These are phyloP conservation scores for Drosophila mercatorum DNA, from an alignment of 2,888 invertebrate genomes.

Conservation along the genomic window DNA sequence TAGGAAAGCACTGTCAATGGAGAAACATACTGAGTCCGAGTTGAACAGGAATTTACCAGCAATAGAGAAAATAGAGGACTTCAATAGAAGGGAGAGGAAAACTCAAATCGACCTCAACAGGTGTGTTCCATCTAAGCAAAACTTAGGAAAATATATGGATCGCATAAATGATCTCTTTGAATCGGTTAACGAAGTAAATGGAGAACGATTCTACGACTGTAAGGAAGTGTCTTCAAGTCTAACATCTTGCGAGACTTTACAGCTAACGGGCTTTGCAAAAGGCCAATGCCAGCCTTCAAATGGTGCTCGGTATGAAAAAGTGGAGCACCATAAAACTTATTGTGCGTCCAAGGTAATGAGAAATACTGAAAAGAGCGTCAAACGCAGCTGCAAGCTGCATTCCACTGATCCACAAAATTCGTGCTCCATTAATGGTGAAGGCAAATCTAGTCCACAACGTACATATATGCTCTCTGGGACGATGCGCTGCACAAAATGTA, in stretches of 20 bases:
- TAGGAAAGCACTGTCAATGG: neutral
- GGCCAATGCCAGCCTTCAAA: neutral
- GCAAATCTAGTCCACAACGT: too few species aligned
- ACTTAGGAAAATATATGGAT: neutral
- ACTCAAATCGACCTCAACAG: neutral
- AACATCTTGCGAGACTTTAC: neutral
- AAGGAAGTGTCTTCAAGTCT: neutral
- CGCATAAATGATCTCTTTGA: neutral
- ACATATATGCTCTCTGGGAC: neutral
- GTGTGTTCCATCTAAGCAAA: neutral
- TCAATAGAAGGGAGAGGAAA: neutral
- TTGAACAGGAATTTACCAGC: neutral
- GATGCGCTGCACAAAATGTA: neutral
- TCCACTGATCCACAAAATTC: neutral
- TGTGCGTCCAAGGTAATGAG: neutral
- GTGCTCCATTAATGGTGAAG: neutral
- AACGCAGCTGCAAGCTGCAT: too few species aligned
- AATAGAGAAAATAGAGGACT: neutral
- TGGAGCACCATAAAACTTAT: neutral
- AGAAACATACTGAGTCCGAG: neutral
- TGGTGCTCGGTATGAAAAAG: too few species aligned
- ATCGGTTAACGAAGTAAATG: neutral
- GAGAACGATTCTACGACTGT: slow-evolving; percentile 7
- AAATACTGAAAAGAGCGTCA: neutral
- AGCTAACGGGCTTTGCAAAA: neutral